Base-by-base conservation (phyloP, 2,888 invertebrate species). In the Alloplasta piceator region DNA sequence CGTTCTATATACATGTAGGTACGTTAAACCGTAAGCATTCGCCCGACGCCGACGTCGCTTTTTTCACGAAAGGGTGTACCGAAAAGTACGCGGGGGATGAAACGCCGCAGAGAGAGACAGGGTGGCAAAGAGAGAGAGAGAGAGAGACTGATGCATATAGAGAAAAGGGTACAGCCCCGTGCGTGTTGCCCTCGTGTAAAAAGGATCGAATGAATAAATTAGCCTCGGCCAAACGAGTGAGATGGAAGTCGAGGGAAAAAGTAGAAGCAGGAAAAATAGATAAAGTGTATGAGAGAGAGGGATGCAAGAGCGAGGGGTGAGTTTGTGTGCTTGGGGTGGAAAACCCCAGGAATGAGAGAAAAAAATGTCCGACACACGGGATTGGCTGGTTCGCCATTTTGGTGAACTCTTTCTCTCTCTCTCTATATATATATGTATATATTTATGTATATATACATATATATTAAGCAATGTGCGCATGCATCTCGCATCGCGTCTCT, bases 131-230 rank as follows among this genome's bases (percentile, higher is more conserved):
- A 80, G 74, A 74, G 66, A 68, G n/a, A 2, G 55, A 74, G 68
- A 50, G 60, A 71, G 55, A 9, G 80, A 80, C 72, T 73, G 52
- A 74, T 58, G 63, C 26, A 26, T 26, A 26, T 3, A 26, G 26
- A 26, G 26, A 67, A 78, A 78, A 82, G 81, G 78, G 81, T 74
- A 78, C 80, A 83, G 82, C 78, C 82, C 77, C 80, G 80, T 85
- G 88, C 88, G 87, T 87, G 87, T 85, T 89, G 85, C 87, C 88
- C 85, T 82, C 86, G 84, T 87, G 89, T 89, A 90, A 90, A 91
- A 90, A 89, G 91, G 89, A 90, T 87, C 90, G 90, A 91, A 91
- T 91, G 91, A 91, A 91, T 91, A 91, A 91, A 91, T 91, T 90
- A 91, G 91, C 88, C 87, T 82, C 84, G 82, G 85, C 85, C 85